These are phyloP conservation scores for Pelecanoides urinatrix DNA, from an alignment of 2,113 vertebrate genomes.

Conservation along the genomic window DNA sequence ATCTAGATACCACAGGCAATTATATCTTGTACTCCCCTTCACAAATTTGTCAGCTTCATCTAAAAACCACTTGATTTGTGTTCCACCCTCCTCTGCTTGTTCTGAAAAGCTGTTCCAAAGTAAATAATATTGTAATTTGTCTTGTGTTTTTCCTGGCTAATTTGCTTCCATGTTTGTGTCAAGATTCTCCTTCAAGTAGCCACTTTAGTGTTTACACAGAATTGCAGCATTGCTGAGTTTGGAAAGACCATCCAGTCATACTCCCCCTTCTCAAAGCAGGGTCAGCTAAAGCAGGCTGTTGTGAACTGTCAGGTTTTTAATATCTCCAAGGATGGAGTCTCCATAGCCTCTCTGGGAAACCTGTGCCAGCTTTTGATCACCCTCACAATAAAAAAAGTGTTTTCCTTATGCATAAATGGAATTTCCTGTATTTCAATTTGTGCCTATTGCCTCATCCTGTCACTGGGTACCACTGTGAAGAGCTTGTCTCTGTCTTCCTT, in stretches of 20 bases:
- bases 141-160: background rate
- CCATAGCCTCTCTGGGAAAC: background rate
- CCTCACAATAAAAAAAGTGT: background rate
- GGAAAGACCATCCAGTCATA: background rate
- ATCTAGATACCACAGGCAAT: background rate
- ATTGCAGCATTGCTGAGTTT: background rate
- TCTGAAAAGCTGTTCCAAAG: background rate
- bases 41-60: background rate
- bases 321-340: background rate
- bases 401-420: background rate
- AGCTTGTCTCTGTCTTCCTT: background rate
- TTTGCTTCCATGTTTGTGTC: background rate
- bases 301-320: background rate
- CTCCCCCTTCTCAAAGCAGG: background rate
- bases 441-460: accelerated
- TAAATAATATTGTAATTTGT: background rate
- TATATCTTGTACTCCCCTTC: background rate
- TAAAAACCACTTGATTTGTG: background rate
- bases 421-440: background rate
- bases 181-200: background rate
- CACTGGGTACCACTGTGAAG: background rate
- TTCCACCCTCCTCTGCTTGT: background rate
- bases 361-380: background rate
- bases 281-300: background rate
- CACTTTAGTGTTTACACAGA: background rate